Conservation (phyloP, 2,113 vertebrate genomes). For the Rhea pennata region DNA sequence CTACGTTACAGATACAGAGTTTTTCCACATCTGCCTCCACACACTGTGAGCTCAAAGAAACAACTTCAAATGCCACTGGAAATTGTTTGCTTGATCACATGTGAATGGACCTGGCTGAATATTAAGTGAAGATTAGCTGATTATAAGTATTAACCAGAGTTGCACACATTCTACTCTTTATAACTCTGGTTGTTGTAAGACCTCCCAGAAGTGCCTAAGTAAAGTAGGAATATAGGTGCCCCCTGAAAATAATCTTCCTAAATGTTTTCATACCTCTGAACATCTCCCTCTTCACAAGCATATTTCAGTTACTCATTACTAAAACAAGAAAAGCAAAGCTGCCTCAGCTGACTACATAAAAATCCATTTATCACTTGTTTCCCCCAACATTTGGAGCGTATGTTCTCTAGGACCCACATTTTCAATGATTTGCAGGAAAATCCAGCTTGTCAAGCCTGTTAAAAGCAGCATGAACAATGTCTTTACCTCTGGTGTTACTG, state of each 20-base stretch:
- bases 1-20: slow-evolving; percentile 6
- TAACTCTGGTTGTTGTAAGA: neutral
- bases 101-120: neutral
- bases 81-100: neutral
- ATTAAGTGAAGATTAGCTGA: neutral
- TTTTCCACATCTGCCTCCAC: slow-evolving; percentile 25
- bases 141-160: neutral
- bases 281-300: neutral
- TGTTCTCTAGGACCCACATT: neutral
- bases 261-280: neutral
- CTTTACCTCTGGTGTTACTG: neutral
- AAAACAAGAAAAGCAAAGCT: slow-evolving; percentile 20
- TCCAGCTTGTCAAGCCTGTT: slow-evolving; percentile 16
- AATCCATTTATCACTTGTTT: slow-evolving; percentile 6
- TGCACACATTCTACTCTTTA: neutral
- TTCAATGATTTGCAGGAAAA: slow-evolving; percentile 25
- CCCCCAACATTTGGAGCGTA: neutral
- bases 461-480: slow-evolving; percentile 8
- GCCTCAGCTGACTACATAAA: neutral
- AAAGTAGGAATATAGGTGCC: neutral
- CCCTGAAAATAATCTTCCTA: neutral
- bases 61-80: neutral
- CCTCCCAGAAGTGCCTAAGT: neutral
- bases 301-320: slow-evolving; percentile 9
- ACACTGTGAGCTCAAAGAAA: neutral